Percentiles rank a stretch among this genome's conserved stretches.
Conservation (phyloP, 1,140 invertebrate genomes). For the Luehdorfia chinensis region DNA sequence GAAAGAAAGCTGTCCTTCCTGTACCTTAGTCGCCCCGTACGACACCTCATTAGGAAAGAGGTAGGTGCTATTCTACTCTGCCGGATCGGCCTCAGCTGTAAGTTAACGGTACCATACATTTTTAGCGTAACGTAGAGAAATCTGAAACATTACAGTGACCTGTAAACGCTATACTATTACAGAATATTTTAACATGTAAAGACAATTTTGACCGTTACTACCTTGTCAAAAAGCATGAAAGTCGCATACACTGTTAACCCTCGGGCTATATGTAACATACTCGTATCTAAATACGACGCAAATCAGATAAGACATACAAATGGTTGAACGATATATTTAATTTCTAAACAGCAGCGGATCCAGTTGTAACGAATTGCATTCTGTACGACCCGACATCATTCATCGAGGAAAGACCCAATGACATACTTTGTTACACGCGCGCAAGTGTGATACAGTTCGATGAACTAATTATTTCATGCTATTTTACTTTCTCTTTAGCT, state of each 20-base stretch:
- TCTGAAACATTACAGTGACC: conserved; percentile 7
- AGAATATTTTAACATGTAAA: not conserved
- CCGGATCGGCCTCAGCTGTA: too few relatives aligned
- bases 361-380: conserved; percentile 3
- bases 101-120: conserved; percentile 5
- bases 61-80: too few relatives aligned
- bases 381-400: conserved; percentile 30
- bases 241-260: not conserved
- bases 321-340: conserved; percentile 10
- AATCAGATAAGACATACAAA: conserved; percentile 24
- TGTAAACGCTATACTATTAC: conserved; percentile 1
- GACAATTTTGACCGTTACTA: not conserved
- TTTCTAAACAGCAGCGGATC: not conserved
- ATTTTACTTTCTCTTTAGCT: conserved; percentile 3
- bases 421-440: conserved; percentile 56
- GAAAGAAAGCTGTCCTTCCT: too few relatives aligned
- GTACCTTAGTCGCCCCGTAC: too few relatives aligned
- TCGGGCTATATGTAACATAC: conserved; percentile 1
- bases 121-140: conserved; percentile 4
- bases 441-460: conserved; percentile 55
- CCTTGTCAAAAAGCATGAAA: conserved; percentile 1
- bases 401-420: conserved; percentile 49
- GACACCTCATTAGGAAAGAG: too few relatives aligned
- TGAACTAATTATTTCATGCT: conserved; percentile 29
- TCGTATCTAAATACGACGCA: conserved; percentile 2